phyloP scores from a whole-genome alignment of 2,888 invertebrate genomes.

The Nomada goodeniana region DNA sequence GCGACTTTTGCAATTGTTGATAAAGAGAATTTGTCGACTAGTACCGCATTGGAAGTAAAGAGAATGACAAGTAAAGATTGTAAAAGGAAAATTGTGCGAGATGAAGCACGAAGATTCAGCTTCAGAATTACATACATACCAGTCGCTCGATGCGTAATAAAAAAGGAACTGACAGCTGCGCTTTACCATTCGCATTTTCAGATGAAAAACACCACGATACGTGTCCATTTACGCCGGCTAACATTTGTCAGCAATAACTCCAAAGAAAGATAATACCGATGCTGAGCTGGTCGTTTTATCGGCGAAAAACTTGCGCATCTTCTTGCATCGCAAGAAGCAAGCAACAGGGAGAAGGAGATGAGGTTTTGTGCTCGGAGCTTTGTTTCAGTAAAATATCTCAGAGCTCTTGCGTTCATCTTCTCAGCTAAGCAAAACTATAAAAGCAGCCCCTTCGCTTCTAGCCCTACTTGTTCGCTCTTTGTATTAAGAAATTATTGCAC shows the following conservation, averaged over 20 bases:
- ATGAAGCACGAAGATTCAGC: not conserved
- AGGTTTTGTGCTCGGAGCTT: conserved; percentile 53
- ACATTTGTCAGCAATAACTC: conserved; percentile 56
- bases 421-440: conserved; percentile 54
- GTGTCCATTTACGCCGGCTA: conserved; percentile 14
- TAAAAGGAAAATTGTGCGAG: not conserved
- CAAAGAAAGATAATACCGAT: conserved; percentile 53
- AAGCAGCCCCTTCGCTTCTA: conserved; percentile 60
- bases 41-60: not conserved
- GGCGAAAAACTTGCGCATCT: conserved; percentile 48
- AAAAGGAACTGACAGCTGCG: conserved; percentile 5
- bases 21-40: too few species aligned
- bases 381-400: conserved; percentile 67
- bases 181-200: conserved; percentile 34
- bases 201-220: conserved; percentile 31
- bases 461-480: conserved; percentile 70
- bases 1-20: too few species aligned
- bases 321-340: conserved; percentile 29
- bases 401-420: conserved; percentile 57
- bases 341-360: conserved; percentile 7
- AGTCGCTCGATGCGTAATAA: not conserved
- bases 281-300: conserved; percentile 56
- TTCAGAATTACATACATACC: not conserved
- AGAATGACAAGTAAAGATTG: not conserved
- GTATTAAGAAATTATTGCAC: conserved; percentile 72